A percentile compares a stretch with the other conserved stretches of the same genome.
These are phyloP conservation scores for Ophion ventricosus DNA, from an alignment of 2,888 invertebrate genomes.

Conservation along the genomic window DNA sequence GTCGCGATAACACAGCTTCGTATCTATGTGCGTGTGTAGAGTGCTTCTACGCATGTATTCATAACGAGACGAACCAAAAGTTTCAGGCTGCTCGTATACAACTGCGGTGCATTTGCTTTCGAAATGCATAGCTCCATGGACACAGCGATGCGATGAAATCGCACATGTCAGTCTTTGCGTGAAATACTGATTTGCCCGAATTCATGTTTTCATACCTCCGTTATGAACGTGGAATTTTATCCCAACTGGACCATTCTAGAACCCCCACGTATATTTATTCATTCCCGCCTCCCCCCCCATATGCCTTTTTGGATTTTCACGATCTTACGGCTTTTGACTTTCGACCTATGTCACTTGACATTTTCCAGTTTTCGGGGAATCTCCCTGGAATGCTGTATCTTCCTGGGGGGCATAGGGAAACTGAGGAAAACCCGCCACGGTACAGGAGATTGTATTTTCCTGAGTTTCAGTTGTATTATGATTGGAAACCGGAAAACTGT, in stretches of 20 bases:
- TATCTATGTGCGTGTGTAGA: conserved; percentile 5
- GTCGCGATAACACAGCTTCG: conserved; percentile 11
- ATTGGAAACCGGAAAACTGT: too few relatives aligned
- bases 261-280: background rate
- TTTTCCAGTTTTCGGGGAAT: background rate
- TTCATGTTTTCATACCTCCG: conserved; percentile 6
- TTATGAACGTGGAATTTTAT: conserved; percentile 25
- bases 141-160: conserved; percentile 45
- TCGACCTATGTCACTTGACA: background rate
- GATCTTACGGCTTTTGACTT: background rate
- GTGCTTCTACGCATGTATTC: conserved; percentile 21
- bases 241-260: conserved; percentile 8
- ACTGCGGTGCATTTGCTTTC: conserved; percentile 40
- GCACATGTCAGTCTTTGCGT: conserved; percentile 46
- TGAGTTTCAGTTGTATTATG: too few relatives aligned
- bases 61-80: conserved; percentile 45
- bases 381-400: background rate
- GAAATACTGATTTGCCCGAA: conserved; percentile 48
- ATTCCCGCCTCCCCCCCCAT: background rate
- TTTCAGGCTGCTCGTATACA: conserved; percentile 45
- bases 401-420: too few relatives aligned
- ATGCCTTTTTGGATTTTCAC: background rate
- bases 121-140: conserved; percentile 8
- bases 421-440: too few relatives aligned
- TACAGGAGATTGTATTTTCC: too few relatives aligned